Evolutionary conservation across 2,113 vertebrate genomes (phyloP), one percentile per base, ranked within the genome.

Genomic region (Oxyruncus cristatus): DNA sequence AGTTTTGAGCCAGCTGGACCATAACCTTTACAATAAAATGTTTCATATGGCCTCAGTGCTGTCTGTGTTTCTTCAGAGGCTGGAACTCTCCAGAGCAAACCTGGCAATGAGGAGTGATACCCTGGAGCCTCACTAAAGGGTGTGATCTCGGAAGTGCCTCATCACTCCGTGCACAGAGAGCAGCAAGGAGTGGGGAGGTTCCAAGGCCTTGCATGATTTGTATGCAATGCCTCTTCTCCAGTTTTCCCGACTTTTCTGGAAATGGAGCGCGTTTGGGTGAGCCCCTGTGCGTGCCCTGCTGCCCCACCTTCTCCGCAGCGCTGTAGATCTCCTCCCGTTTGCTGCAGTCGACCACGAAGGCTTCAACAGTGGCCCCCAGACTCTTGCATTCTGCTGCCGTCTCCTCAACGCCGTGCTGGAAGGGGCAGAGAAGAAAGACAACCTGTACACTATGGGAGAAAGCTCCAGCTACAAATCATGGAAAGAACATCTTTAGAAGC

Each of bases 291-390:
- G 15, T 33, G 6, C 4, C 39, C 28, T 24, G 28, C 58, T 66
- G 33, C 14, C 27, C 67, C 68, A 98, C 98, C 98, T 98, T 98
- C 30, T 97, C 97, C 0, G 65, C 98, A 11, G 94, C 27, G 1
- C 55, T 94, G 88, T 98, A 98, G 94, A 99, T 98, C 0, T 98
- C 98, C 52, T 98, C 98, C 42, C 95, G 94, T 73, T 98, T 94
- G 86, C 98, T 98, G 96, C 98, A 98, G 41, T 99, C 98, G 81
- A 99, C 98, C 27, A 97, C 96, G 17, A 98, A 99, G 32, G 97
- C 20, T 42, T 98, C 42, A 6, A 82, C 98, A 32, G 72, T 96
- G 14, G 98, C 98, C 42, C 98, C 98, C 93, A 98, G 86, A 37
- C 93, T 96, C 20, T 46, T 78, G 94, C 99, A 99, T 89, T 98